A percentile compares a stretch with the other conserved stretches of the same genome.
These are phyloP conservation scores for Phanerotoma sp. DNA, from an alignment of 2,888 invertebrate species.

Conservation along the genomic window DNA sequence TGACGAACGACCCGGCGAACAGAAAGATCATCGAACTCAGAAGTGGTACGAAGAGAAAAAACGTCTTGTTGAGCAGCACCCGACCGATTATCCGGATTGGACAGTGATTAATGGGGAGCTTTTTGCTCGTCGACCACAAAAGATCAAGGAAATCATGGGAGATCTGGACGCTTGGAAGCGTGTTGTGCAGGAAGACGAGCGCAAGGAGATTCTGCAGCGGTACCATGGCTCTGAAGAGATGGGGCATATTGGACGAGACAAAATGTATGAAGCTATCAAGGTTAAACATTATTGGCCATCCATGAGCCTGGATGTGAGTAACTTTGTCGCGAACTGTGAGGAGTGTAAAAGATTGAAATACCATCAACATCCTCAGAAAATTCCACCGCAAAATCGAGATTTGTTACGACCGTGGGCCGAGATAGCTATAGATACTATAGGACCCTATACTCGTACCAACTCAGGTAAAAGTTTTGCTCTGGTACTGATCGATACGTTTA, in stretches of 20 bases:
- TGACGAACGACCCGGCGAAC: too few relatives aligned
- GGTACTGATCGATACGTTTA: slow-evolving; percentile 19
- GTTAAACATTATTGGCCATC: slow-evolving; percentile 21
- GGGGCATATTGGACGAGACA: slow-evolving; percentile 20
- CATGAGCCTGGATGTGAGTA: slow-evolving; percentile 13
- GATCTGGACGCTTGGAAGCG: slow-evolving; percentile 22
- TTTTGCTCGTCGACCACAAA: slow-evolving; percentile 11
- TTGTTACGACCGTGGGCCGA: slow-evolving; percentile 16
- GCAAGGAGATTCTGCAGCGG: background rate
- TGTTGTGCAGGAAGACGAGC: slow-evolving; percentile 3
- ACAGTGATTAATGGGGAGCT: slow-evolving; percentile 9
- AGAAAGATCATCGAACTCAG: too few relatives aligned
- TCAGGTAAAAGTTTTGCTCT: slow-evolving; percentile 14
- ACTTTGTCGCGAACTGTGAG: slow-evolving; percentile 14
- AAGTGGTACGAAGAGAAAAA: slow-evolving; percentile 25
- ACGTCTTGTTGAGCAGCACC: background rate
- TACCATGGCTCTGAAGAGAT: slow-evolving; percentile 1
- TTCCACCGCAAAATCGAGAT: slow-evolving; percentile 3
- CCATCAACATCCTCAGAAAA: slow-evolving; percentile 14
- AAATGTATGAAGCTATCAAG: slow-evolving; percentile 17
- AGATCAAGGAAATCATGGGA: slow-evolving; percentile 11
- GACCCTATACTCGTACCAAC: slow-evolving; percentile 8
- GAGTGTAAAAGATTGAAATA: slow-evolving; percentile 15
- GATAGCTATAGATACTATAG: slow-evolving; percentile 16
- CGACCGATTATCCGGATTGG: slow-evolving; percentile 15